Evolutionary conservation across 2,797 vertebrate genomes (phyloP), one percentile per base, ranked within the genome.

Genomic region (Chelmon rostratus): DNA sequence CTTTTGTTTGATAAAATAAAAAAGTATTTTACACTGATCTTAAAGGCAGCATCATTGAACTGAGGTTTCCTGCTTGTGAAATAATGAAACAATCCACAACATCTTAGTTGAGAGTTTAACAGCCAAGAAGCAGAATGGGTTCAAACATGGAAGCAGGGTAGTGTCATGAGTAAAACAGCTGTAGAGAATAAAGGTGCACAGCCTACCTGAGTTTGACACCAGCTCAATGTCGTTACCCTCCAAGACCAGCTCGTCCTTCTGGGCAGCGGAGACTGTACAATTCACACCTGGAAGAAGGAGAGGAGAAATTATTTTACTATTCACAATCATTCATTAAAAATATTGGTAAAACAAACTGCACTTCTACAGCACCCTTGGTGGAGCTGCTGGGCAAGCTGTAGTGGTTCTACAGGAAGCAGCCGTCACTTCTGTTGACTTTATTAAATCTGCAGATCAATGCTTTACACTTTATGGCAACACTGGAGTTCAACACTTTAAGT

Each of bases 171-270:
- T 44, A 46, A 1, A 40, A 58, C 23, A 47, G 46, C 42, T 31
- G 19, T 2, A 11, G 12, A 44, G 5, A 10, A 16, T 6, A 73
- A n/a, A 3, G 9, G 10, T 1, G 1, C 8, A 53, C 9, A 7
- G 11, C 94, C 61, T 92, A 99, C 98, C 97, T 40, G 98, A 99
- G 94, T 99, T 99, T 68, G 98, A 99, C 84, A 99, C 98, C 94
- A 99, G 92, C 91, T 99, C 98, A 88, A 99, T 97, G 73, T 99
- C 98, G 75, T 99, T 99, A 72, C 98, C 98, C 95, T 99, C 98
- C 89, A 99, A 97, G 76, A 99, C 93, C 88, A 99, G 95, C 87
- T 99, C 98, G 68, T 99, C 98, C 76, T 99, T 99, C 95, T 98
- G 98, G 88, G 96, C 96, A 66, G 97, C 94, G 16, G 98, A 99